These are phyloP conservation scores for Pterocles gutturalis DNA, from an alignment of 2,113 vertebrate genomes.

Conservation along the genomic window DNA sequence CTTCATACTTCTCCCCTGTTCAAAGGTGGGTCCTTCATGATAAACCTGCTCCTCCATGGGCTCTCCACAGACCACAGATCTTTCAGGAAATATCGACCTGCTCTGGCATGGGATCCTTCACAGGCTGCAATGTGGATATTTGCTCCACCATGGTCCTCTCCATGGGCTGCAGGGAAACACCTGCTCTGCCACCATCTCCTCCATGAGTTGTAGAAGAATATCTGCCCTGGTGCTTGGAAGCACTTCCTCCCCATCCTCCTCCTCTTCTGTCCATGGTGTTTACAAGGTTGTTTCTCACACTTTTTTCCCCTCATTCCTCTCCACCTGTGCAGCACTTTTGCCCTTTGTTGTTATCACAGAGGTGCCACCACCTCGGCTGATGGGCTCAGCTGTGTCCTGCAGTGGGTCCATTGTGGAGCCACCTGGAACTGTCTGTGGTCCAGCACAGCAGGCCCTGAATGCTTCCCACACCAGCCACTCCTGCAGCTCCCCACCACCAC, in stretches of 20 bases:
- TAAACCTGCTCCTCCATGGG: not conserved
- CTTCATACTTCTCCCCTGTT: not conserved
- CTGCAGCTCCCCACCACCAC: not conserved
- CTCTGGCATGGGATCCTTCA: not conserved
- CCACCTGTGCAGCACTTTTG: not conserved
- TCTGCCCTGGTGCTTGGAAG: not conserved
- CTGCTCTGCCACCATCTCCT: not conserved
- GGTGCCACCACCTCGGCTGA: not conserved
- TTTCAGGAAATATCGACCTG: not conserved
- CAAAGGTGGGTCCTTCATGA: rapidly evolving
- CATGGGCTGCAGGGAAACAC: not conserved
- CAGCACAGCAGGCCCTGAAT: not conserved
- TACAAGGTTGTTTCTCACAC: not conserved
- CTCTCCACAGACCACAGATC: not conserved
- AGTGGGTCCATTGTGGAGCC: not conserved
- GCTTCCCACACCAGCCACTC: not conserved
- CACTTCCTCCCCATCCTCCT: not conserved
- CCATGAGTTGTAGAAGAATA: not conserved
- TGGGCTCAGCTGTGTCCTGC: not conserved
- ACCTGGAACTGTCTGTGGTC: not conserved
- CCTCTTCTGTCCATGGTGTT: not conserved
- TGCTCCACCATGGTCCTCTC: not conserved
- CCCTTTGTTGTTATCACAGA: not conserved
- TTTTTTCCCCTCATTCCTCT: not conserved
- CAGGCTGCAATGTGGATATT: not conserved